These are phyloP conservation scores for Gryon sp. DNA, from an alignment of 1,140 invertebrate species.

Conservation along the genomic window DNA sequence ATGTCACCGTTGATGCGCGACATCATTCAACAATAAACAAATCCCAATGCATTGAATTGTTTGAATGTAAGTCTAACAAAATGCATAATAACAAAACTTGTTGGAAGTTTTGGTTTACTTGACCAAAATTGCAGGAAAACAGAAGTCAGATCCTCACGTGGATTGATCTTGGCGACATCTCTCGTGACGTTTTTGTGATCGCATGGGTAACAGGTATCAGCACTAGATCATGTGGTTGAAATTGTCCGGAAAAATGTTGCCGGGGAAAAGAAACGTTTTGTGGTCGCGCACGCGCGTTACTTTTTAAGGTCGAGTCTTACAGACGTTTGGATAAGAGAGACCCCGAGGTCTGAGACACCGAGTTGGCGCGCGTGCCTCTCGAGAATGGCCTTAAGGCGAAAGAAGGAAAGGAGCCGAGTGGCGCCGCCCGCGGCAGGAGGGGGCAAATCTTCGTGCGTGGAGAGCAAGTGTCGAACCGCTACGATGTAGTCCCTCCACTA, in stretches of 20 bases:
- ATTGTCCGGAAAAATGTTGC: constrained; percentile 70
- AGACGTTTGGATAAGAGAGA: too few relatives aligned
- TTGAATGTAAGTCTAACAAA: too few relatives aligned
- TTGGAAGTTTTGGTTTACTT: too few relatives aligned
- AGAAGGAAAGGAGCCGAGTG: constrained; percentile 77
- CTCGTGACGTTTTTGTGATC: too few relatives aligned
- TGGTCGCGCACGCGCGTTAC: constrained; percentile 66
- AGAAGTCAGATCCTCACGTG: too few relatives aligned
- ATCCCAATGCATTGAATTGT: too few relatives aligned
- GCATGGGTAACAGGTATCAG: too few relatives aligned
- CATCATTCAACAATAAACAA: too few relatives aligned
- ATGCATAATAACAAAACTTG: too few relatives aligned
- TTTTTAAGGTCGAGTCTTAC: constrained; percentile 58
- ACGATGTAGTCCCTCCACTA: constrained; percentile 63
- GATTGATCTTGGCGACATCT: too few relatives aligned
- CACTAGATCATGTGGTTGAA: too few relatives aligned
- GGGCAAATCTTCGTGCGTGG: constrained; percentile 71
- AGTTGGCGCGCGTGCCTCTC: constrained; percentile 78
- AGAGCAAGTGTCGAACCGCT: constrained; percentile 71
- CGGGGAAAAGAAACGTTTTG: constrained; percentile 60
- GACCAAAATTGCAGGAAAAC: too few relatives aligned
- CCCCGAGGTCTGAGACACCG: constrained; percentile 68
- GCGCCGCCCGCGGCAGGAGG: constrained; percentile 78
- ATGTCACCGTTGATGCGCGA: constrained; percentile 41
- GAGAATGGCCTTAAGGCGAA: constrained; percentile 80